Percentiles rank a stretch among this genome's conserved stretches.
These are phyloP conservation scores for Therioaphis trifolii DNA, from an alignment of 2,888 invertebrate species.

Conservation along the genomic window DNA sequence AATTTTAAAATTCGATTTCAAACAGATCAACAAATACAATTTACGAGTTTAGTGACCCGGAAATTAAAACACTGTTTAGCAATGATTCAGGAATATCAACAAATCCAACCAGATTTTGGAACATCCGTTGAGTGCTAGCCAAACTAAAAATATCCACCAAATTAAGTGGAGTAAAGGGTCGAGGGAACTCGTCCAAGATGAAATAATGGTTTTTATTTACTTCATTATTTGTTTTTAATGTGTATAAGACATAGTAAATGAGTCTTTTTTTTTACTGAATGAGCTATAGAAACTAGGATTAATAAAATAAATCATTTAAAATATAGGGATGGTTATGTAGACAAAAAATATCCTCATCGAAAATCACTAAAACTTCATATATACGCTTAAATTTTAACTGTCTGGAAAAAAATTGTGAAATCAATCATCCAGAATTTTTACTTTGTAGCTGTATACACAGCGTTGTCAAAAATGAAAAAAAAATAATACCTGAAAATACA, in stretches of 20 bases:
- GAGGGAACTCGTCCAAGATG: slow-evolving; percentile 27
- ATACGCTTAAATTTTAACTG: too few relatives aligned
- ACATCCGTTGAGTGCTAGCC: slow-evolving; percentile 40
- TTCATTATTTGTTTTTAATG: not conserved
- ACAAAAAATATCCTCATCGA: too few relatives aligned
- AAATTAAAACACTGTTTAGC: slow-evolving; percentile 9
- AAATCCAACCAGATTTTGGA: not conserved
- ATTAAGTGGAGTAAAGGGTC: not conserved
- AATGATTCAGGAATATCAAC: not conserved
- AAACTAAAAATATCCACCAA: slow-evolving; percentile 35
- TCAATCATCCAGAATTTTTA: too few relatives aligned
- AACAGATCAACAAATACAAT: not conserved
- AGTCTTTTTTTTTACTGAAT: too few relatives aligned
- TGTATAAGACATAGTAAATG: not conserved
- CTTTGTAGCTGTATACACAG: too few relatives aligned
- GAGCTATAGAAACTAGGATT: too few relatives aligned
- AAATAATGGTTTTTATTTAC: slow-evolving; percentile 40
- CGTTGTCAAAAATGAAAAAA: too few relatives aligned
- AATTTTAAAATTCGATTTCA: not conserved
- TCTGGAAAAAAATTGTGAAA: too few relatives aligned
- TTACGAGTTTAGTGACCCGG: slow-evolving; percentile 22
- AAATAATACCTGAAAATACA: too few relatives aligned
- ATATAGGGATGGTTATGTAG: too few relatives aligned
- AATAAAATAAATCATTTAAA: too few relatives aligned
- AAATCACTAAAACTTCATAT: too few relatives aligned